These are phyloP conservation scores for Dasyurus viverrinus DNA, from an alignment of 2,113 vertebrate species.

Conservation along the genomic window DNA sequence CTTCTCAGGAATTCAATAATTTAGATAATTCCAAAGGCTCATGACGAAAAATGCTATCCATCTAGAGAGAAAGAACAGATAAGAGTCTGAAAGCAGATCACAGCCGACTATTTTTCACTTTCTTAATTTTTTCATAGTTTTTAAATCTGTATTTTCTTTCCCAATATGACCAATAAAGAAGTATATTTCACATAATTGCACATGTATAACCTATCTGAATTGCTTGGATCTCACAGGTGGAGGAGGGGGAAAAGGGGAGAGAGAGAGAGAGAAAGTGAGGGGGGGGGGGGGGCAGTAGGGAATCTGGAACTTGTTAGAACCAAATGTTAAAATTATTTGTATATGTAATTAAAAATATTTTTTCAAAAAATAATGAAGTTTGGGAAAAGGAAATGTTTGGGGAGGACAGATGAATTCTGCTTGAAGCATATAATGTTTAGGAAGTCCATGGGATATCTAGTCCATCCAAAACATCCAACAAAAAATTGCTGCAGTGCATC, in stretches of 20 bases:
- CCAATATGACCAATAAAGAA: background rate
- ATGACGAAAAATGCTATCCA: background rate
- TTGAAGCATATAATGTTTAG: background rate
- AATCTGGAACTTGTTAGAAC: too few relatives aligned
- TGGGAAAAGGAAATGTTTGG: background rate
- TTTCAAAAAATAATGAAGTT: background rate
- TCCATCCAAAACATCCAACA: background rate
- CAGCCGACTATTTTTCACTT: background rate
- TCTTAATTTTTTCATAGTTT: background rate
- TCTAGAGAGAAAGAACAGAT: background rate
- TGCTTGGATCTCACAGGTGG: background rate
- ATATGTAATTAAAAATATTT: background rate
- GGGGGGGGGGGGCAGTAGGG: too few relatives aligned
- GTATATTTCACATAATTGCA: background rate
- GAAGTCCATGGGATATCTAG: background rate
- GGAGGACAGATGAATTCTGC: background rate
- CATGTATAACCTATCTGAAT: background rate
- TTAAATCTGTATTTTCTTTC: background rate
- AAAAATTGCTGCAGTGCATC: background rate
- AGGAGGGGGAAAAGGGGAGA: too few relatives aligned
- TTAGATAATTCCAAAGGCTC: background rate
- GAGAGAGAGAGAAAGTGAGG: too few relatives aligned
- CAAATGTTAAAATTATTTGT: too few relatives aligned
- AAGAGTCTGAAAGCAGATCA: background rate
- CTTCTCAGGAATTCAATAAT: background rate